These are phyloP conservation scores for Heliconius sara DNA, from an alignment of 2,888 invertebrate species.

Conservation along the genomic window DNA sequence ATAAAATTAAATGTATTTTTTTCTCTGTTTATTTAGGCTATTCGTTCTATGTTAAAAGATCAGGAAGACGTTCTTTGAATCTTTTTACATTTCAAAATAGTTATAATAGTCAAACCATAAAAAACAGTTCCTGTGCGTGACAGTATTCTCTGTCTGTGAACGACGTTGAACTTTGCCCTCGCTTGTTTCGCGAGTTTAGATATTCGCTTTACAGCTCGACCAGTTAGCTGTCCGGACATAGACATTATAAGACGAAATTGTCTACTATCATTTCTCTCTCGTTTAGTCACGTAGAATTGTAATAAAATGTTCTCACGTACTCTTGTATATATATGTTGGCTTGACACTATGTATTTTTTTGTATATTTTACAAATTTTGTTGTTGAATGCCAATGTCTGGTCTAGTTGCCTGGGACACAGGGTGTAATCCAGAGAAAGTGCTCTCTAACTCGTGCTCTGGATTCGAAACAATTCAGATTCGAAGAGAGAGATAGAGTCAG, in stretches of 20 bases:
- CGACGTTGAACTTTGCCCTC: constrained; percentile 66
- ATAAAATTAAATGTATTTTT: too few relatives aligned
- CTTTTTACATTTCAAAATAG: background rate
- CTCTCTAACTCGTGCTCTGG: too few relatives aligned
- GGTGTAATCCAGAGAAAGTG: too few relatives aligned
- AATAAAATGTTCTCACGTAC: constrained; percentile 16
- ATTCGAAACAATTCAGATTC: too few relatives aligned
- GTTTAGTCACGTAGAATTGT: constrained; percentile 21
- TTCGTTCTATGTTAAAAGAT: background rate
- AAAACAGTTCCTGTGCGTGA: constrained; percentile 28
- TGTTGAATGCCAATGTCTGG: background rate
- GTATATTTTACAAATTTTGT: background rate
- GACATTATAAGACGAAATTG: constrained; percentile 18
- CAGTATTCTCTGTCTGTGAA: constrained; percentile 59
- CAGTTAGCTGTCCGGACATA: constrained; percentile 23
- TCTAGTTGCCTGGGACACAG: background rate
- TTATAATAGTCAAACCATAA: background rate
- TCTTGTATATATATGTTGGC: background rate
- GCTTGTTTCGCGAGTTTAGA: constrained; percentile 59
- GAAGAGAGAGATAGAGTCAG: too few relatives aligned
- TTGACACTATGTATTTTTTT: constrained; percentile 8
- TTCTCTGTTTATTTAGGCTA: too few relatives aligned
- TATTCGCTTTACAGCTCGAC: constrained; percentile 33
- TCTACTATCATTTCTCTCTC: constrained; percentile 5
- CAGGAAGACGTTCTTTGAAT: too few relatives aligned